Evolutionary conservation across 2,888 invertebrate genomes (phyloP).

Genomic region (Pomacea canaliculata): DNA sequence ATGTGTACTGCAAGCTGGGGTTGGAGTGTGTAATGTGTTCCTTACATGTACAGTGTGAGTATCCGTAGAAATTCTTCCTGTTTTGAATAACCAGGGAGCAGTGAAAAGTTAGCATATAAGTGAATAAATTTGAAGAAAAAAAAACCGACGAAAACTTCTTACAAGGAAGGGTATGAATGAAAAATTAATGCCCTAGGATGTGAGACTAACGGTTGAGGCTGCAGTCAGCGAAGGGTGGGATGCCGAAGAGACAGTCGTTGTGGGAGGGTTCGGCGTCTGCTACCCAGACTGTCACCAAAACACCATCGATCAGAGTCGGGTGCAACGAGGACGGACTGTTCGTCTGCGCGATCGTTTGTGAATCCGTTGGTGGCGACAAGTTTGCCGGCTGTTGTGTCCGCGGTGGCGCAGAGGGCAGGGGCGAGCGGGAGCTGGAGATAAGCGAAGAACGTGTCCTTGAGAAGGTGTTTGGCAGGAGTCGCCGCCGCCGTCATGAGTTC

Average conservation of each 20-base stretch:
- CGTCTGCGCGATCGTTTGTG: not conserved
- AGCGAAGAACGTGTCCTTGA: not conserved
- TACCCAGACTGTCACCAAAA: not conserved
- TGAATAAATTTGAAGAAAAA: not conserved
- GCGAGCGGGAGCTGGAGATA: not conserved
- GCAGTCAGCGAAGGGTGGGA: constrained; percentile 20
- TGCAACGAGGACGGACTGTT: no score
- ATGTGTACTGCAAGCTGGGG: no score
- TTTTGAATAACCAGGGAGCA: no score
- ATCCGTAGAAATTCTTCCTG: no score
- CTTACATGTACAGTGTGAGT: no score
- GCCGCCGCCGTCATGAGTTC: constrained; percentile 25
- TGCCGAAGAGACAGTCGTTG: not conserved
- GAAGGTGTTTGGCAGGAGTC: constrained; percentile 6
- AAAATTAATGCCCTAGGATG: not conserved
- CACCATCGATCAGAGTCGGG: not conserved
- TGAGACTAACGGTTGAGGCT: constrained; percentile 1
- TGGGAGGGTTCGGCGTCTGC: not conserved
- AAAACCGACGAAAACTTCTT: no score
- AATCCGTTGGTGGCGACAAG: not conserved
- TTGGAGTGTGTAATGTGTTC: no score
- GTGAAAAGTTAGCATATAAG: not conserved
- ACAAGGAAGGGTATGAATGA: not conserved
- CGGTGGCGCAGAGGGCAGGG: not conserved
- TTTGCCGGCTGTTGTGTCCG: not conserved